These are phyloP conservation scores for Ifrita kowaldi DNA, from an alignment of 2,113 vertebrate species.

Conservation along the genomic window DNA sequence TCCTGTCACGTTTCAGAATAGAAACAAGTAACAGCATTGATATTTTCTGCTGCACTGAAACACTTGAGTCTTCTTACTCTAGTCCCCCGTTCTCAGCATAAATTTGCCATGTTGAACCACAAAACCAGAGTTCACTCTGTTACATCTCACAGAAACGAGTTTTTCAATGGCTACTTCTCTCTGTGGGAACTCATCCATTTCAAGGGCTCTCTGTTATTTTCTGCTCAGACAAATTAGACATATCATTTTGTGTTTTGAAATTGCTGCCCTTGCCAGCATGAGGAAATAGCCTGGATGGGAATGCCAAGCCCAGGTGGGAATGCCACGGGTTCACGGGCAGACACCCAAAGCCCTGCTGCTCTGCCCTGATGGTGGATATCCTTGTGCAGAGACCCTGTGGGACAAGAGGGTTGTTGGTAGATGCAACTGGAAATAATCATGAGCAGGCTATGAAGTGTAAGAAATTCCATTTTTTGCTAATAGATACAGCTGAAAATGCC, in stretches of 20 bases:
- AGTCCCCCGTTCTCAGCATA: background rate
- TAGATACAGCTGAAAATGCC: background rate
- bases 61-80: background rate
- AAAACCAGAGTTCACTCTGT: background rate
- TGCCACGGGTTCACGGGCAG: accelerated
- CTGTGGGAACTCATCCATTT: background rate
- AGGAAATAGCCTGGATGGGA: background rate
- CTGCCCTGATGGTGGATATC: background rate
- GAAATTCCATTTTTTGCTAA: background rate
- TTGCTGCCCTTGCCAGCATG: background rate
- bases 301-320: background rate
- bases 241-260: background rate
- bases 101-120: background rate
- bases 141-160: background rate
- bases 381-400: accelerated
- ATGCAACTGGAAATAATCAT: background rate
- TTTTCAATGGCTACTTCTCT: background rate
- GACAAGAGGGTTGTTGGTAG: background rate
- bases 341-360: background rate
- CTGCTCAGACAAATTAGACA: background rate
- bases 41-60: background rate
- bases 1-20: background rate
- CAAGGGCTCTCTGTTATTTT: background rate
- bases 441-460: background rate
- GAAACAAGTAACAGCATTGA: background rate